These are phyloP conservation scores for Xestia xanthographa DNA, from an alignment of 2,888 invertebrate genomes.

Conservation along the genomic window DNA sequence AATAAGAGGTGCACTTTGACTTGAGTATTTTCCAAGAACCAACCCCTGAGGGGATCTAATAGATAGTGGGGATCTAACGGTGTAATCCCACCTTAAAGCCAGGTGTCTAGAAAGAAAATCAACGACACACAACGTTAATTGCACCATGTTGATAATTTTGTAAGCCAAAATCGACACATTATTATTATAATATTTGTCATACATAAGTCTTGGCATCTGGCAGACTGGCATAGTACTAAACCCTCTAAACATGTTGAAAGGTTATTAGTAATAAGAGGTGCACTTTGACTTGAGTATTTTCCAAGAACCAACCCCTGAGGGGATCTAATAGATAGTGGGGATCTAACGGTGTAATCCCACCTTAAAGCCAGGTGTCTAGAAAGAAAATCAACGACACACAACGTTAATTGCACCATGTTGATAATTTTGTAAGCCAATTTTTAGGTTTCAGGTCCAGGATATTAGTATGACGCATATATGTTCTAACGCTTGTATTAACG, in stretches of 20 bases:
- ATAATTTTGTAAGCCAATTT: background rate
- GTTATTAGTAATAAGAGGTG: background rate
- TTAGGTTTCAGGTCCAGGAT: background rate
- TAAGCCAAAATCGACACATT: background rate
- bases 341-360: background rate
- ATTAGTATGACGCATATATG: background rate
- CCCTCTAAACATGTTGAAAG: background rate
- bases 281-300: background rate
- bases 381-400: background rate
- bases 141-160: background rate
- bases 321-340: background rate
- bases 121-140: background rate
- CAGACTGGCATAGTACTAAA: background rate
- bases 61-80: too few relatives aligned
- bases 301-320: background rate
- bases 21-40: background rate
- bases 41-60: background rate
- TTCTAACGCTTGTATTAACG: too few relatives aligned
- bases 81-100: background rate
- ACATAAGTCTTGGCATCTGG: background rate
- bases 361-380: background rate
- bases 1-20: background rate
- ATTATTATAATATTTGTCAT: background rate
- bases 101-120: background rate
- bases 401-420: background rate